Evolutionary conservation across 2,888 invertebrate genomes (phyloP).

Genomic region (Orchesellides sinensis): DNA sequence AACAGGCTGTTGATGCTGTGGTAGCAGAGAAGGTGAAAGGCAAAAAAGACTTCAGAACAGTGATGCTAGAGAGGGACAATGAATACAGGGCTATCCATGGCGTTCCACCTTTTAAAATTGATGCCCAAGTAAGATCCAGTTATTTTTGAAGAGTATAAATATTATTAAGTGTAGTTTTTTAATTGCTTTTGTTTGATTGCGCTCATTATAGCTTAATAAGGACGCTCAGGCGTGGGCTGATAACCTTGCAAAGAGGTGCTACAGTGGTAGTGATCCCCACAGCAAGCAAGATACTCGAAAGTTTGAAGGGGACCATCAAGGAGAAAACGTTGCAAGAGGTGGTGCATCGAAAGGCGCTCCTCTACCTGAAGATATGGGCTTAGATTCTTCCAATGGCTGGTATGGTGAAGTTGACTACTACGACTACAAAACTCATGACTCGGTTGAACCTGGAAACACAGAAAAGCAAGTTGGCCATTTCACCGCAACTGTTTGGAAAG

Average conservation of each 20-base stretch:
- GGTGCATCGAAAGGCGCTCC: background rate
- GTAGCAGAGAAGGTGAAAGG: background rate
- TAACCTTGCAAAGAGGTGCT: background rate
- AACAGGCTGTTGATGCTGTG: conserved; percentile 8
- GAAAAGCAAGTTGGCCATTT: conserved; percentile 19
- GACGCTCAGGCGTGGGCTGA: conserved; percentile 16
- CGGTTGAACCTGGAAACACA: background rate
- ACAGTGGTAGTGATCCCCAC: background rate
- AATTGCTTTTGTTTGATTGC: too few relatives aligned
- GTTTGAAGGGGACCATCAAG: background rate
- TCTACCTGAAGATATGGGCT: background rate
- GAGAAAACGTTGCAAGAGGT: conserved; percentile 9
- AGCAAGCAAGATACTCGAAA: background rate
- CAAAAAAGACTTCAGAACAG: background rate
- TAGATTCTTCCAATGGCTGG: background rate
- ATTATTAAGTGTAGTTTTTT: too few relatives aligned
- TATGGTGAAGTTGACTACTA: conserved; percentile 5
- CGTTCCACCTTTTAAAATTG: background rate
- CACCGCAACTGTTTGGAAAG: conserved; percentile 13
- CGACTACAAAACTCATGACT: background rate
- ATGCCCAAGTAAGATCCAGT: background rate
- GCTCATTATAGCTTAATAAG: background rate
- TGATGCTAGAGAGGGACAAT: background rate
- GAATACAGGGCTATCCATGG: background rate
- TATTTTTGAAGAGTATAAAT: too few relatives aligned